Base-by-base conservation (phyloP, 2,888 invertebrate genomes). In the Rhodophaea formosa region DNA sequence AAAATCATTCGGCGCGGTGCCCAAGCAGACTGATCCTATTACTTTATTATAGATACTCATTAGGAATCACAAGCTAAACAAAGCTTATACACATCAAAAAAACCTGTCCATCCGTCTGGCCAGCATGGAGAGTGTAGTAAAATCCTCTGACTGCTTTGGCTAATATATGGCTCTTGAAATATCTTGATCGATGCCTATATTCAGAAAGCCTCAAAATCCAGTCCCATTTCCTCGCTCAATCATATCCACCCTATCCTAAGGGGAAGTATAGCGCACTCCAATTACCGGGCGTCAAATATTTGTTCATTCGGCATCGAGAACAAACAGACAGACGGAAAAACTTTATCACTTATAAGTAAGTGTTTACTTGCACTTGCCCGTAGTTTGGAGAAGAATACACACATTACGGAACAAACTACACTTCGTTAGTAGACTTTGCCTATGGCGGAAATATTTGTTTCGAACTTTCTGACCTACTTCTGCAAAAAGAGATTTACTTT, bases 271-370 rank as follows among this genome's bases (percentile, higher is more conserved):
- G 56, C 55, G 54, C 64, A 65, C 71, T 71, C 66, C 71, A 75
- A 75, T 77, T 74, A 77, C 68, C 54, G 59, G 57, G 52, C 54
- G 56, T 54, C 72, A 78, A 77, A 77, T 77, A 78, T 74, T 77
- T 74, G 68, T 47, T 47, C 59, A 66, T n/a, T 7, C 59, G 51
- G 53, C 56, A 56, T 58, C 42, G 51, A 59, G 60, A 62, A 62
- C 59, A 61, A 67, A 62, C 64, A 58, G 58, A 60, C 63, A 61
- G 49, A 44, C 56, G 56, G 57, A 58, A 55, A 54, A 58, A 55
- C 53, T 55, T 53, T 51, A 45, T 43, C 43, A 59, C 59, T 59
- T 56, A 57, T 51, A 58, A 51, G 12, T 51, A 51, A 51, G 51
- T 51, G 51, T 51, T 51, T 35, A 51, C 51, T 51, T 35, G 35